Evolutionary conservation across 2,888 invertebrate species (phyloP).

Genomic region (Sipha maydis): DNA sequence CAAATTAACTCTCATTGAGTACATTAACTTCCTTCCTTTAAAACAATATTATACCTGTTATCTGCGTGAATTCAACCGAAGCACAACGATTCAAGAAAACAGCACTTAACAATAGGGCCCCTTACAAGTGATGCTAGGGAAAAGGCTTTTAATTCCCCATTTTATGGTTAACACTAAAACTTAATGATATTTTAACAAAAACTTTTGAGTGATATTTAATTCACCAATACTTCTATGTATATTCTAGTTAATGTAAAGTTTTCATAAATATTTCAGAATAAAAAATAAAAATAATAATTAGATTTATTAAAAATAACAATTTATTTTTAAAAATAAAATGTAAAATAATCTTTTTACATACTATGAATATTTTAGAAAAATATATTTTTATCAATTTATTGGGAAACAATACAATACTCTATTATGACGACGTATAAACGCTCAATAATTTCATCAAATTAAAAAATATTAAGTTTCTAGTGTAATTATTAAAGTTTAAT

Average conservation of each 20-base stretch:
- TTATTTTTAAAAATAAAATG: too few species aligned
- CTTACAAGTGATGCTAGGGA: conserved; percentile 32
- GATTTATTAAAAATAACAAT: too few species aligned
- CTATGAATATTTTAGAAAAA: too few species aligned
- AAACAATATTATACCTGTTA: conserved; percentile 19
- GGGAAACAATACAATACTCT: too few species aligned
- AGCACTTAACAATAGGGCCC: conserved; percentile 35
- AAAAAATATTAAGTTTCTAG: too few species aligned
- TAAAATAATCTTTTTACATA: too few species aligned
- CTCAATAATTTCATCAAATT: too few species aligned
- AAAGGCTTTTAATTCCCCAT: conserved; percentile 38
- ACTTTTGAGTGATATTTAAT: conserved; percentile 11
- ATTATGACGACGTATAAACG: too few species aligned
- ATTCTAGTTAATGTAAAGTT: background rate
- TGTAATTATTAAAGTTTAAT: too few species aligned
- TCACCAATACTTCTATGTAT: background rate
- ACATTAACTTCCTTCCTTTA: background rate
- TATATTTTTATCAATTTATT: too few species aligned
- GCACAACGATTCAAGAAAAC: conserved; percentile 36
- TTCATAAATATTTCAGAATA: too few species aligned
- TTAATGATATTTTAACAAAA: conserved; percentile 35
- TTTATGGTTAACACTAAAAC: conserved; percentile 40
- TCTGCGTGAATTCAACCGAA: conserved; percentile 8
- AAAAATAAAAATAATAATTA: too few species aligned
- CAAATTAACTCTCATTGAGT: conserved; percentile 24